Evolutionary conservation across 2,888 invertebrate species (phyloP).

Genomic region (Zaprionus lineosus): DNA sequence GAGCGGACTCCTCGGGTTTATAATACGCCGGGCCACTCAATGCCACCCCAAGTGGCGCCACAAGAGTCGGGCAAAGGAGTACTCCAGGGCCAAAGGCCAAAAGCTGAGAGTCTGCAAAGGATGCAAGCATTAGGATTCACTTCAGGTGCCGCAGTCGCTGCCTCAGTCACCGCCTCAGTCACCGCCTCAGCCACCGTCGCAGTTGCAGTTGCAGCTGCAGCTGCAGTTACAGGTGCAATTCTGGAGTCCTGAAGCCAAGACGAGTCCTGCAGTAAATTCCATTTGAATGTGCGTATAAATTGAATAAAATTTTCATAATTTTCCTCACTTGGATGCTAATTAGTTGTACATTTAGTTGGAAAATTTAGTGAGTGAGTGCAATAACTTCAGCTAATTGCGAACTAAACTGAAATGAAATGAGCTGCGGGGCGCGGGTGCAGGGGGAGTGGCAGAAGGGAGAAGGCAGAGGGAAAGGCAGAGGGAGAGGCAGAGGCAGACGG

Average conservation of each 20-base stretch:
- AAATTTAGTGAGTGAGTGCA: constrained; percentile 30
- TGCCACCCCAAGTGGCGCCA: constrained; percentile 55
- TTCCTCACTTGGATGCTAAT: constrained; percentile 54
- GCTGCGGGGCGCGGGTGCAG: too few relatives aligned
- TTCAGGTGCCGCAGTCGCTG: constrained; percentile 5
- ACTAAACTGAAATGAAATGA: constrained; percentile 39
- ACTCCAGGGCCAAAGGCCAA: constrained; percentile 33
- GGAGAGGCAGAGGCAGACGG: too few relatives aligned
- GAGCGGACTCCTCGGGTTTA: too few relatives aligned
- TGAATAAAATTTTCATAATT: constrained; percentile 69
- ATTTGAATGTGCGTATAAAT: constrained; percentile 17
- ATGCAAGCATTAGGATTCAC: background rate
- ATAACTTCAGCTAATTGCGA: constrained; percentile 59
- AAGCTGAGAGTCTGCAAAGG: background rate
- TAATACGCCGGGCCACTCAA: constrained; percentile 72
- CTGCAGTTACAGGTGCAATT: too few relatives aligned
- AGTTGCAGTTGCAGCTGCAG: too few relatives aligned
- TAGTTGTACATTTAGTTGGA: constrained; percentile 58
- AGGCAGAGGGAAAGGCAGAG: too few relatives aligned
- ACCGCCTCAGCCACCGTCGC: too few relatives aligned
- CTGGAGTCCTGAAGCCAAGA: too few relatives aligned
- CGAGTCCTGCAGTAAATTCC: too few relatives aligned
- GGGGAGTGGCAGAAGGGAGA: too few relatives aligned
- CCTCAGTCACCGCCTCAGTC: constrained; percentile 1
- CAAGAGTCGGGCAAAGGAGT: constrained; percentile 30